Conservation (phyloP, 2,113 vertebrate genomes). For the Ia io region DNA sequence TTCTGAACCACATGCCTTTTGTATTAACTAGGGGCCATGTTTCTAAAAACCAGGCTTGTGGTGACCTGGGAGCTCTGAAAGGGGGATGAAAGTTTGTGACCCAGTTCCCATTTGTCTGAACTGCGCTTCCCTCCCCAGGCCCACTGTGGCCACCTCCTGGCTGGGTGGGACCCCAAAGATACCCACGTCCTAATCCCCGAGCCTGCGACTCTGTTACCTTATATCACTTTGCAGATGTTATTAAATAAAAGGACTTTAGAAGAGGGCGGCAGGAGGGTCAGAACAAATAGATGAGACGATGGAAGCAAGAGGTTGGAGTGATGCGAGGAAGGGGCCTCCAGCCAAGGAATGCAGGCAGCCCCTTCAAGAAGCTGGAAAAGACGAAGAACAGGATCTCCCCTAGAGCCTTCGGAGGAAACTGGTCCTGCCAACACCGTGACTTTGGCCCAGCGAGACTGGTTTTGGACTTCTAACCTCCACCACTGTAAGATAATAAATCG, state of each 20-base stretch:
- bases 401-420: neutral
- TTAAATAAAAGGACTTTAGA: neutral
- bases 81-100: neutral
- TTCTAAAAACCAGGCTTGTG: neutral
- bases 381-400: neutral
- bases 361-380: neutral
- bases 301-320: neutral
- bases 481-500: neutral
- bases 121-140: neutral
- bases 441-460: neutral
- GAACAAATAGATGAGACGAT: rapidly evolving
- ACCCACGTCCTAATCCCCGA: neutral
- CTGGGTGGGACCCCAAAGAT: neutral
- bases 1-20: neutral
- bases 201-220: neutral
- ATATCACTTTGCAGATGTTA: neutral
- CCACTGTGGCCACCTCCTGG: neutral
- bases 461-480: neutral
- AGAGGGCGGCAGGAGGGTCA: neutral
- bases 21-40: neutral
- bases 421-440: neutral
- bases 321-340: neutral
- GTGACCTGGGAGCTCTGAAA: neutral
- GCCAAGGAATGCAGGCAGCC: neutral
- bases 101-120: neutral